phyloP scores from a whole-genome alignment of 2,888 invertebrate genomes.

The Notodromas monacha region DNA sequence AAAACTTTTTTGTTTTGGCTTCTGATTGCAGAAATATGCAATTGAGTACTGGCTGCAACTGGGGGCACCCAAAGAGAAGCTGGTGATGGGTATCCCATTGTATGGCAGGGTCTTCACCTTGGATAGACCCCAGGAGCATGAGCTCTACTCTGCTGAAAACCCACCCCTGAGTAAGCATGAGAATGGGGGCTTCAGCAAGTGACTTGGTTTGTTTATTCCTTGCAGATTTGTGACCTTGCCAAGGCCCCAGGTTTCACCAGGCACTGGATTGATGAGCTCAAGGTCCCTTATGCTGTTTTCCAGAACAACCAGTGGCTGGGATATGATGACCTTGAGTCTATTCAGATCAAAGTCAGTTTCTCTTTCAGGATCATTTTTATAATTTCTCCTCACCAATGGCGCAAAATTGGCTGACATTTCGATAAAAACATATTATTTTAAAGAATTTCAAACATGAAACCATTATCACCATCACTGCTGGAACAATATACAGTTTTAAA shows the following conservation, averaged over 20 bases:
- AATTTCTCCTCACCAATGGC: no score
- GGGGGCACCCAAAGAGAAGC: conserved; percentile 26
- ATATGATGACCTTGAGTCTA: conserved; percentile 11
- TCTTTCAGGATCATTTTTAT: no score
- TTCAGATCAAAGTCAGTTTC: conserved; percentile 10
- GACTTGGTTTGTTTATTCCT: conserved; percentile 2
- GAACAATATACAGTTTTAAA: no score
- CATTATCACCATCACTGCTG: no score
- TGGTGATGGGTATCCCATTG: conserved; percentile 31
- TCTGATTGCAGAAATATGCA: conserved; percentile 16
- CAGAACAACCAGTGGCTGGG: conserved; percentile 11
- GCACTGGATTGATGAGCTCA: conserved; percentile 8
- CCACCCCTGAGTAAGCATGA: conserved; percentile 28
- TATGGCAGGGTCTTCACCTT: conserved; percentile 35
- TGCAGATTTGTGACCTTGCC: conserved; percentile 10
- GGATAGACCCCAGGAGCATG: conserved; percentile 16
- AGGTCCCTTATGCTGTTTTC: conserved; percentile 11
- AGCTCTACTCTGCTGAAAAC: conserved; percentile 26
- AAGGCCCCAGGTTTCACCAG: background rate
- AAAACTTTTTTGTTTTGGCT: no score
- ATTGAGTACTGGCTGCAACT: conserved; percentile 22
- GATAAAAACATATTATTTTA: no score
- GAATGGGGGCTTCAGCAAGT: conserved; percentile 32
- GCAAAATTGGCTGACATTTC: no score
- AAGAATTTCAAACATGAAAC: no score